Conservation (phyloP, 2,888 invertebrate genomes). For the Hirtodrosophila histrioides region DNA sequence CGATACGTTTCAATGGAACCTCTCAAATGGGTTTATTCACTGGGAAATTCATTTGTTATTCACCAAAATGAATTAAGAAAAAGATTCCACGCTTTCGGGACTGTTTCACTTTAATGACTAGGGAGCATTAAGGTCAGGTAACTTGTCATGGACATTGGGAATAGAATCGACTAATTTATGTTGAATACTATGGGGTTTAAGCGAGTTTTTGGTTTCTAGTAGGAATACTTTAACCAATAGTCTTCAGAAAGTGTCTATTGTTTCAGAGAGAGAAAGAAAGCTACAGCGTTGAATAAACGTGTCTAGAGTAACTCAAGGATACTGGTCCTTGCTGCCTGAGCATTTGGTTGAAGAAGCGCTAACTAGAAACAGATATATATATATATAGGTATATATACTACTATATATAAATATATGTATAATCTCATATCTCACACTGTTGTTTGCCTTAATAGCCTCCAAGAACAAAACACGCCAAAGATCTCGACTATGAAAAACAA, state of each 20-base stretch:
- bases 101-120: no score
- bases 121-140: no score
- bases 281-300: neutral
- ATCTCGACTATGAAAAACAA: conserved; percentile 4
- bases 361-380: conserved; percentile 17
- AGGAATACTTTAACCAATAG: conserved; percentile 5
- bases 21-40: no score
- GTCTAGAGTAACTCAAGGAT: conserved; percentile 15
- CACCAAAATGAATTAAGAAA: no score
- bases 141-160: conserved; percentile 14
- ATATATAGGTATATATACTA: conserved; percentile 4
- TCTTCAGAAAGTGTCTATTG: conserved; percentile 13
- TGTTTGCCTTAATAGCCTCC: conserved; percentile 17
- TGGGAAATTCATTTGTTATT: no score
- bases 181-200: conserved; percentile 15
- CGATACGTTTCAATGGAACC: neutral
- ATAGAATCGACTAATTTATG: conserved; percentile 15
- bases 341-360: conserved; percentile 23
- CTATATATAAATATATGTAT: conserved; percentile 3
- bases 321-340: conserved; percentile 34
- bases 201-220: conserved; percentile 5
- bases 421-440: conserved; percentile 31
- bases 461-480: conserved; percentile 6
- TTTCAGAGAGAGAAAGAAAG: neutral
- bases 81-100: no score